Evolutionary conservation across 2,113 vertebrate genomes (phyloP), one percentile per base, ranked within the genome.

Genomic region (Eidolon helvum): DNA sequence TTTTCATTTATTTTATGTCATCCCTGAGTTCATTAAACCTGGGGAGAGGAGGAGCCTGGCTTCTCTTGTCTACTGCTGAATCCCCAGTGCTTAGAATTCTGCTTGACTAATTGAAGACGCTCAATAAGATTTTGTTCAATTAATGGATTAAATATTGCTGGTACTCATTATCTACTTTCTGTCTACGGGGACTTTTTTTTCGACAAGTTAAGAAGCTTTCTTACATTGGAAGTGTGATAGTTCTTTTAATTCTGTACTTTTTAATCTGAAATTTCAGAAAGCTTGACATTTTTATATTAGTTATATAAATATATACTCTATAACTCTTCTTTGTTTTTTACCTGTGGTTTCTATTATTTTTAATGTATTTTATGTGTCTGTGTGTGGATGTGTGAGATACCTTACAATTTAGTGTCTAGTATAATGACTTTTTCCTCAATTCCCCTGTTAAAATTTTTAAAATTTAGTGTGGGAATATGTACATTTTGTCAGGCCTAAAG

Each of bases 111-210:
- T 26, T 94, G 43, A 82, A 78, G 33, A 48, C n/a, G 5, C 10
- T 59, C 43, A 71, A 33, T 77, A 45, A 45, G 30, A 69, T 79
- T 78, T 77, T 59, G 15, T 77, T 86, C 21, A 53, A 24, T 71
- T 84, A 77, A 82, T 69, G 30, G 83, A 66, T 86, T 86, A 86
- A 90, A 59, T 74, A 95, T 86, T 79, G 16, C 26, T 89, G 7
- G 35, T 19, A 16, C 19, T 89, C 24, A 45, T 61, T 93, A 68
- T 63, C 19, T 72, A 69, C 26, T 87, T 77, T 87, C 35, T 69
- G 35, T 75, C 48, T 66, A 33, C 45, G 63, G 61, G 21, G 40
- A 74, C 30, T 63, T 63, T 21, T 55, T 84, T 53, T 92, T 48
- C 18, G 66, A 57, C 30, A 89, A 93, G 50, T 69, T 61, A 83